Evolutionary conservation across 2,888 invertebrate species (phyloP).

Genomic region (Aporophyla nigra): DNA sequence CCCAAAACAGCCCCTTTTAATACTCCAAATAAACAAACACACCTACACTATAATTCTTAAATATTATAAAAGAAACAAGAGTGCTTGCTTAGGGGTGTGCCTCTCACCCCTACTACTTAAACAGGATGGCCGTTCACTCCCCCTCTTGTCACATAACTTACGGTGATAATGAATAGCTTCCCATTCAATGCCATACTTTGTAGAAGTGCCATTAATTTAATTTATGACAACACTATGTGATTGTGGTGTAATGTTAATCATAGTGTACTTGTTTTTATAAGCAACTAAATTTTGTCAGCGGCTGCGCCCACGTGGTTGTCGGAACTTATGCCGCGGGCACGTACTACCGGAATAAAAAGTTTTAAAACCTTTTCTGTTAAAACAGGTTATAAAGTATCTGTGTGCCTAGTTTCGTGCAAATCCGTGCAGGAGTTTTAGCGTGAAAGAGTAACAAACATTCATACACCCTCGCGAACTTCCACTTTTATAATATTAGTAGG

Average conservation of each 20-base stretch:
- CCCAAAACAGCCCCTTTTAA: not conserved
- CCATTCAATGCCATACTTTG: slow-evolving; percentile 56
- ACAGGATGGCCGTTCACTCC: slow-evolving; percentile 56
- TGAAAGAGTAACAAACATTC: no score
- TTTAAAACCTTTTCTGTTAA: no score
- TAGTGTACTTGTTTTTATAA: not conserved
- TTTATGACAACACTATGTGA: slow-evolving; percentile 29
- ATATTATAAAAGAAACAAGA: slow-evolving; percentile 54
- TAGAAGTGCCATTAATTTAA: slow-evolving; percentile 47
- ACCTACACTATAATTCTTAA: slow-evolving; percentile 22
- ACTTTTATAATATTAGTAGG: no score
- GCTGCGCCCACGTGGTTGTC: no score
- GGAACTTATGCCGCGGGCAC: no score
- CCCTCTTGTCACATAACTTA: slow-evolving; percentile 76
- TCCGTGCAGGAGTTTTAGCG: no score
- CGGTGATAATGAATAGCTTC: slow-evolving; percentile 73
- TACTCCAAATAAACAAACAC: slow-evolving; percentile 16
- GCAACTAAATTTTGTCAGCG: no score
- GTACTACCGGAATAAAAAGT: no score
- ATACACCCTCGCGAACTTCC: no score
- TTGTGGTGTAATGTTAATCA: slow-evolving; percentile 19
- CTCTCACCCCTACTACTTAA: slow-evolving; percentile 55
- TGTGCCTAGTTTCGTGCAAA: no score
- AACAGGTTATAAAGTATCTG: no score
- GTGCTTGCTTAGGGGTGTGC: slow-evolving; percentile 41